Evolutionary conservation across 2,113 vertebrate species (phyloP).

Genomic region (Tauraco erythrolophus): DNA sequence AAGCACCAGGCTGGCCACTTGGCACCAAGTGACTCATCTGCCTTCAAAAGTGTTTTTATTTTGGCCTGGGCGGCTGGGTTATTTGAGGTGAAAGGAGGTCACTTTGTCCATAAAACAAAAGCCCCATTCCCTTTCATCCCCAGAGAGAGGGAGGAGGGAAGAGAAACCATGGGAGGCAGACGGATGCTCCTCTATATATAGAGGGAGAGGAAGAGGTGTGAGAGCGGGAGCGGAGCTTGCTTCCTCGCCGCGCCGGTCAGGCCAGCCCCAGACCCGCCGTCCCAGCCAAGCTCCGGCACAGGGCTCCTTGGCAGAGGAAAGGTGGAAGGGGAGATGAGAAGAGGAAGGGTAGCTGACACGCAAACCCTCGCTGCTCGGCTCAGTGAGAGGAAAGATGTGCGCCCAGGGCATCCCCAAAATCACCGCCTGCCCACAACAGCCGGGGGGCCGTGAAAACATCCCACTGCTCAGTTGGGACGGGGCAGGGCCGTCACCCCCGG

Average conservation of each 20-base stretch:
- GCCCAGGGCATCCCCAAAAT: neutral
- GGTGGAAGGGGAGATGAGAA: neutral
- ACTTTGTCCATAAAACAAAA: slow-evolving; percentile 59
- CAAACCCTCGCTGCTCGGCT: accelerated
- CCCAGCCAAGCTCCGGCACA: accelerated
- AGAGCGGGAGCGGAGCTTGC: neutral
- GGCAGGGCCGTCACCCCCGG: accelerated
- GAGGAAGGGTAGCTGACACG: neutral
- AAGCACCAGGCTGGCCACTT: neutral
- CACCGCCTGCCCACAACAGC: accelerated
- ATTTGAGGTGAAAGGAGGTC: slow-evolving; percentile 67
- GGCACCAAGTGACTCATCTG: neutral
- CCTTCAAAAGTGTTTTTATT: slow-evolving; percentile 64
- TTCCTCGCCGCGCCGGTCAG: accelerated
- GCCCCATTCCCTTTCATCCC: slow-evolving; percentile 53
- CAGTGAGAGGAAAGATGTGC: neutral
- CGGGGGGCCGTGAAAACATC: neutral
- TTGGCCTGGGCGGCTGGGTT: slow-evolving; percentile 44
- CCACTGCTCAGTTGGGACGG: accelerated
- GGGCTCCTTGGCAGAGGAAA: neutral
- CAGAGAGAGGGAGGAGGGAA: slow-evolving; percentile 32
- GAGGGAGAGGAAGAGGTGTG: slow-evolving; percentile 6
- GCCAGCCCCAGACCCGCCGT: accelerated
- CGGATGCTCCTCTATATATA: neutral
- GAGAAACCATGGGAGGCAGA: neutral